Percentiles rank a stretch among this genome's conserved stretches.
phyloP scores from a whole-genome alignment of 2,888 invertebrate genomes.

The Germaria angustata region DNA sequence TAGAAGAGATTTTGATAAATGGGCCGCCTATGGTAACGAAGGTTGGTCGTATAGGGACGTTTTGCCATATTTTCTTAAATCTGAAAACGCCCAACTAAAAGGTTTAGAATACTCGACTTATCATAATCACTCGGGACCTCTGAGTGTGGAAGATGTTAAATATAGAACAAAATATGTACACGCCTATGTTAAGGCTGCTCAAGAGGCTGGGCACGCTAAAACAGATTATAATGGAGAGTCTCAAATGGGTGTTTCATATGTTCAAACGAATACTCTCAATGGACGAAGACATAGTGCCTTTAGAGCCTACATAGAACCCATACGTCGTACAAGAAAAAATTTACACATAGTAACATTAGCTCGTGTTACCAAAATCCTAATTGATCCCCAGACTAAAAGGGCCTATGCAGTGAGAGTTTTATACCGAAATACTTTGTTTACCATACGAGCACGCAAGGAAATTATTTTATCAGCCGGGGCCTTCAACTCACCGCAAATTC shows the following conservation, averaged over 20 bases:
- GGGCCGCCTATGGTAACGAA: constrained; percentile 85
- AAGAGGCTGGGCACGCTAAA: constrained; percentile 84
- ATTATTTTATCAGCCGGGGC: constrained; percentile 93
- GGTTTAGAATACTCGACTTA: constrained; percentile 81
- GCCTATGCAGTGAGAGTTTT: constrained; percentile 86
- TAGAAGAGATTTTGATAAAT: constrained; percentile 85
- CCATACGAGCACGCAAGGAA: constrained; percentile 85
- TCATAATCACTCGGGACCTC: constrained; percentile 83
- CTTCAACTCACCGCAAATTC: constrained; percentile 92
- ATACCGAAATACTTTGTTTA: constrained; percentile 80
- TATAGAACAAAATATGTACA: constrained; percentile 81
- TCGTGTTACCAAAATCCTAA: constrained; percentile 84
- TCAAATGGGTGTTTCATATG: constrained; percentile 84
- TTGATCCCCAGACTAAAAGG: constrained; percentile 83
- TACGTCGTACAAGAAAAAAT: constrained; percentile 81
- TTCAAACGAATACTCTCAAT: constrained; percentile 83
- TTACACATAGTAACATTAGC: constrained; percentile 85
- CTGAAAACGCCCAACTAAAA: constrained; percentile 80
- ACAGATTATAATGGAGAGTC: constrained; percentile 86
- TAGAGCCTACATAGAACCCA: constrained; percentile 83
- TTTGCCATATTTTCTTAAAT: constrained; percentile 83
- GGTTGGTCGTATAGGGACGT: constrained; percentile 87
- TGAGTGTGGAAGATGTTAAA: constrained; percentile 83
- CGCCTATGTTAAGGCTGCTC: constrained; percentile 84
- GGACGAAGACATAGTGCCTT: constrained; percentile 86